phyloP scores from a whole-genome alignment of 2,797 vertebrate species.

The Epinephelus malabaricus region DNA sequence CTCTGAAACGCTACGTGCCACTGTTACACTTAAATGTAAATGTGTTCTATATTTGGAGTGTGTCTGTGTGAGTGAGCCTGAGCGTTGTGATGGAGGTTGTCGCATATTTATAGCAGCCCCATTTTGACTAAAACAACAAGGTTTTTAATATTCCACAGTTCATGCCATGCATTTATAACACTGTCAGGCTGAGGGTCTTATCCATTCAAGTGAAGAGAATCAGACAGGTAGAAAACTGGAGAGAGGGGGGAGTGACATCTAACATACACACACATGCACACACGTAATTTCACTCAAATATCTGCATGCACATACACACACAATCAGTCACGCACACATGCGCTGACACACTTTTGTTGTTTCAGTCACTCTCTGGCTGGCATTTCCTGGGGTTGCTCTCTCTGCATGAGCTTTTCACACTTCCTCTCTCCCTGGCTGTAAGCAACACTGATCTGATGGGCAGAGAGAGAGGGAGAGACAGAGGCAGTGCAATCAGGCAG shows the following conservation, averaged over 20 bases:
- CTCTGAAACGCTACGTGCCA: conserved; percentile 19
- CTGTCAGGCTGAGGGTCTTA: conserved; percentile 46
- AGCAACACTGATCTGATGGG: conserved; percentile 76
- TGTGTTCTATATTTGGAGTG: conserved; percentile 35
- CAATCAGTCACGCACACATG: conserved; percentile 21
- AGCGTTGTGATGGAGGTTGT: conserved; percentile 13
- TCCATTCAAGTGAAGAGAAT: conserved; percentile 61
- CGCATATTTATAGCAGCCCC: conserved; percentile 42
- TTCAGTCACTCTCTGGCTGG: conserved; percentile 74
- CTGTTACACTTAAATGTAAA: conserved; percentile 42
- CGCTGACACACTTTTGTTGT: conserved; percentile 56
- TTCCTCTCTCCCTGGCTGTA: conserved; percentile 64
- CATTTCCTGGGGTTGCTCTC: conserved; percentile 76
- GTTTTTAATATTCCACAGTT: conserved; percentile 54
- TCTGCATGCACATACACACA: conserved; percentile 4
- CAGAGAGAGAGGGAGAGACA: conserved; percentile 35
- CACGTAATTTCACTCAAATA: conserved; percentile 12
- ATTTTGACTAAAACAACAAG: conserved; percentile 50
- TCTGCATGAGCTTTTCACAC: conserved; percentile 76
- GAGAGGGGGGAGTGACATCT: conserved; percentile 42
- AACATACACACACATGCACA: conserved; percentile 40
- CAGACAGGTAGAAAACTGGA: conserved; percentile 64
- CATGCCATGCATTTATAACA: conserved; percentile 52
- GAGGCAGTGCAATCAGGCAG: conserved; percentile 72
- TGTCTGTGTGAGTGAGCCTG: not conserved